Percentiles rank a stretch among this genome's conserved stretches.
Conservation (phyloP, 2,113 vertebrate genomes). For the Gracilinanus agilis region DNA sequence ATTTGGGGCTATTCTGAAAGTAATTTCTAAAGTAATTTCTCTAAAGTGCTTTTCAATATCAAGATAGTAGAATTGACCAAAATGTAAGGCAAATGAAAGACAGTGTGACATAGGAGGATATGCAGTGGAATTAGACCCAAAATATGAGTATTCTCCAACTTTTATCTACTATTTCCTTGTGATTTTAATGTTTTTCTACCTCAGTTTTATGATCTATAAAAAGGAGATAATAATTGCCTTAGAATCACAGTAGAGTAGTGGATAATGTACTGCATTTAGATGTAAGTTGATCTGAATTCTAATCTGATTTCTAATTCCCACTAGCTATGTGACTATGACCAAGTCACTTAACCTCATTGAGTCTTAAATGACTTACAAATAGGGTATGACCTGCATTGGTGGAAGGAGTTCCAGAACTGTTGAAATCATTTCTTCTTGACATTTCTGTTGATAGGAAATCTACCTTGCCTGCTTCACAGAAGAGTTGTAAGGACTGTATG, state of each 20-base stretch:
- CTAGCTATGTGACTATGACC: too few relatives aligned
- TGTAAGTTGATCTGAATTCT: background rate
- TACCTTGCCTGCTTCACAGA: background rate
- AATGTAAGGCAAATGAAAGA: background rate
- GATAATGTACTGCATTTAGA: background rate
- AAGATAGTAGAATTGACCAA: background rate
- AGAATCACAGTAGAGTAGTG: background rate
- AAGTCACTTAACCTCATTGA: too few relatives aligned
- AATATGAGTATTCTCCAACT: background rate
- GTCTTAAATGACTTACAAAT: too few relatives aligned
- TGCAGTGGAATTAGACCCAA: background rate
- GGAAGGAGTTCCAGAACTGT: too few relatives aligned
- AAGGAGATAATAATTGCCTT: background rate
- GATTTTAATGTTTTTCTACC: background rate
- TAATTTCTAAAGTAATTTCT: background rate
- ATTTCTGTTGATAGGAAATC: slow-evolving; percentile 43
- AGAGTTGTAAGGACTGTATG: background rate
- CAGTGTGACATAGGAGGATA: background rate
- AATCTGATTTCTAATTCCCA: background rate
- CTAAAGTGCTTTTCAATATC: background rate
- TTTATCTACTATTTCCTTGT: background rate
- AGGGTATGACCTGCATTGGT: too few relatives aligned
- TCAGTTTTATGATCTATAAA: background rate
- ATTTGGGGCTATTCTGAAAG: background rate
- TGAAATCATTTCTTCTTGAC: background rate